Evolutionary conservation across 2,797 vertebrate species (phyloP).

Genomic region (Myripristis jacobus): DNA sequence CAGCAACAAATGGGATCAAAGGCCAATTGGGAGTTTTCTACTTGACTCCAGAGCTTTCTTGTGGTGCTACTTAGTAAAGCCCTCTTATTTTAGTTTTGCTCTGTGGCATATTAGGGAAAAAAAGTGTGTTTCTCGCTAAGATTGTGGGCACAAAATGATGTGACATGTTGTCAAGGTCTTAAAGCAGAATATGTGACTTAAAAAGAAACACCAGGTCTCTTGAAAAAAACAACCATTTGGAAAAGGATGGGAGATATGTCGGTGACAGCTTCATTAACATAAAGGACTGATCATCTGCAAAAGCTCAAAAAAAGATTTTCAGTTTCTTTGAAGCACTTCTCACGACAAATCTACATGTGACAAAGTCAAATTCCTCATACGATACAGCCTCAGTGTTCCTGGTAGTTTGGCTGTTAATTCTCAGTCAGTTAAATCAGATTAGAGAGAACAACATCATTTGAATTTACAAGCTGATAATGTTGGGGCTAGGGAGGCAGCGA

Average conservation of each 20-base stretch:
- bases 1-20: constrained; percentile 78
- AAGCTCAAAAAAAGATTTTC: constrained; percentile 11
- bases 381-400: neutral
- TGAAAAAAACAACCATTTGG: constrained; percentile 40
- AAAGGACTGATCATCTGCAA: constrained; percentile 22
- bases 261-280: constrained; percentile 33
- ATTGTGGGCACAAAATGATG: constrained; percentile 62
- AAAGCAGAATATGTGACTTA: constrained; percentile 51
- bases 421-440: neutral
- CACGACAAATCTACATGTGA: too few relatives aligned
- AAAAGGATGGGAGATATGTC: constrained; percentile 43
- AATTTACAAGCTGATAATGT: constrained; percentile 1
- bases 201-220: constrained; percentile 53
- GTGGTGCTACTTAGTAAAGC: constrained; percentile 67
- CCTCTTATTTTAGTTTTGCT: constrained; percentile 35
- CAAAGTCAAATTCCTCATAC: too few relatives aligned
- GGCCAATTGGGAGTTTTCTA: constrained; percentile 67
- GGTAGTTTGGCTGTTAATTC: neutral
- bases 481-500: neutral
- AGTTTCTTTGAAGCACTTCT: too few relatives aligned
- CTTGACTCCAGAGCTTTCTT: constrained; percentile 63
- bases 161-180: constrained; percentile 59
- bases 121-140: constrained; percentile 66
- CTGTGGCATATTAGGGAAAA: constrained; percentile 70
- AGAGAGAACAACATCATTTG: neutral